These are phyloP conservation scores for Rhinopomastus cyanomelas DNA, from an alignment of 2,113 vertebrate genomes.

Conservation along the genomic window DNA sequence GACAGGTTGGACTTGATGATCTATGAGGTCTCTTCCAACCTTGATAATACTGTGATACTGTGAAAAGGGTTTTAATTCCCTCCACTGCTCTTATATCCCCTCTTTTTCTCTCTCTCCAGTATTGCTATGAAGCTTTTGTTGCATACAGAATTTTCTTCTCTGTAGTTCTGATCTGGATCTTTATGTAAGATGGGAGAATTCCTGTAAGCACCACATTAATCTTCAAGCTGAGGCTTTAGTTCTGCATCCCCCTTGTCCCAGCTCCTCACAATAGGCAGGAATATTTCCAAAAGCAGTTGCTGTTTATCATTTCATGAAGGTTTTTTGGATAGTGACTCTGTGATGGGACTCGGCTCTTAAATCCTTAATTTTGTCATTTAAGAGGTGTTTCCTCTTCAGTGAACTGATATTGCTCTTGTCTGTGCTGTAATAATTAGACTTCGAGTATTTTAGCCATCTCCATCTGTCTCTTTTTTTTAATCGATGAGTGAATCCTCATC, in stretches of 20 bases:
- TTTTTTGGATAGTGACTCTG: neutral
- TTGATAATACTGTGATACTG: no score
- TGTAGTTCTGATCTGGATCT: neutral
- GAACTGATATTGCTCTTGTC: slow-evolving; percentile 53
- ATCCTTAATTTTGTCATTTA: slow-evolving; percentile 54
- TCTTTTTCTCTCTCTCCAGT: neutral
- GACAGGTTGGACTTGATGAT: no score
- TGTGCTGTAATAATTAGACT: slow-evolving; percentile 40
- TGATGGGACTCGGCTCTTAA: neutral
- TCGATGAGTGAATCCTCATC: slow-evolving; percentile 29
- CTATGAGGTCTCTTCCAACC: no score
- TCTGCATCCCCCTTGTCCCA: neutral
- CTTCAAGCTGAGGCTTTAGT: neutral
- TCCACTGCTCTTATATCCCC: neutral
- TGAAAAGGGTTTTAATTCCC: neutral
- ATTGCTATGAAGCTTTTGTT: neutral
- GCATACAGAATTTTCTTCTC: neutral
- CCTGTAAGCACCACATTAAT: neutral
- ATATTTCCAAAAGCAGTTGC: neutral
- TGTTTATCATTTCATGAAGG: neutral
- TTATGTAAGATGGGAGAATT: neutral
- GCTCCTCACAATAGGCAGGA: neutral
- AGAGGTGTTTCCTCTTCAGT: slow-evolving; percentile 29
- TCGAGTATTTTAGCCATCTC: neutral
- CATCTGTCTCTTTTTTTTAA: slow-evolving; percentile 54